A percentile compares a stretch with the other conserved stretches of the same genome.
phyloP scores from a whole-genome alignment of 2,113 vertebrate genomes.

The Etheostoma cragini region DNA sequence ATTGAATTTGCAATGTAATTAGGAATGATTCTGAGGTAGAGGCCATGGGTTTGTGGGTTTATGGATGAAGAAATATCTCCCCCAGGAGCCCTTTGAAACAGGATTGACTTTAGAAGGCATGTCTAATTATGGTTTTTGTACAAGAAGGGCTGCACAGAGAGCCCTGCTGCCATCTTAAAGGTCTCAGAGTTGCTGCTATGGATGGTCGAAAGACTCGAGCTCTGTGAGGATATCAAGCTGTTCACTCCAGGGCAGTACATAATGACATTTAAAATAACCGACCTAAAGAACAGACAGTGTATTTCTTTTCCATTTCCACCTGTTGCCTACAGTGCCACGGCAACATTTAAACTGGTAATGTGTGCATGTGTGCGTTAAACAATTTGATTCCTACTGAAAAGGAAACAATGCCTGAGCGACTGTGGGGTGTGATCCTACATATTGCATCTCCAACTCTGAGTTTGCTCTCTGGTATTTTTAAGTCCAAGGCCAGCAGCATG shows the following conservation, averaged over 20 bases:
- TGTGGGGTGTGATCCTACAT: slow-evolving; percentile 14
- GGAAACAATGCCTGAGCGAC: slow-evolving; percentile 36
- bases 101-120: slow-evolving; percentile 67
- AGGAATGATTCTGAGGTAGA: slow-evolving; percentile 62
- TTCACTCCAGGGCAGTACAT: slow-evolving; percentile 41
- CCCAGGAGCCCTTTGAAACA: slow-evolving; percentile 65
- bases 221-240: slow-evolving; percentile 10
- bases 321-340: slow-evolving; percentile 16
- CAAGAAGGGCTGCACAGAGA: slow-evolving; percentile 37
- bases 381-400: slow-evolving; percentile 1
- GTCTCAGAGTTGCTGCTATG: slow-evolving; percentile 26
- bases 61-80: slow-evolving; percentile 58
- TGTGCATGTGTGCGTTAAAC: slow-evolving; percentile 5
- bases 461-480: slow-evolving; percentile 39
- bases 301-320: slow-evolving; percentile 46
- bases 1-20: slow-evolving; percentile 74
- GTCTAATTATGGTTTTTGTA: slow-evolving; percentile 69
- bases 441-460: slow-evolving; percentile 15
- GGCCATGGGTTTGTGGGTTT: slow-evolving; percentile 67
- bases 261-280: slow-evolving; percentile 62
- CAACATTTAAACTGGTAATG: slow-evolving; percentile 60
- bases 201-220: slow-evolving; percentile 10
- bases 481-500: slow-evolving; percentile 58
- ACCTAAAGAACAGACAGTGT: slow-evolving; percentile 29
- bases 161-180: slow-evolving; percentile 24